phyloP scores from a whole-genome alignment of 2,888 invertebrate genomes.

The Leucoma salicis region DNA sequence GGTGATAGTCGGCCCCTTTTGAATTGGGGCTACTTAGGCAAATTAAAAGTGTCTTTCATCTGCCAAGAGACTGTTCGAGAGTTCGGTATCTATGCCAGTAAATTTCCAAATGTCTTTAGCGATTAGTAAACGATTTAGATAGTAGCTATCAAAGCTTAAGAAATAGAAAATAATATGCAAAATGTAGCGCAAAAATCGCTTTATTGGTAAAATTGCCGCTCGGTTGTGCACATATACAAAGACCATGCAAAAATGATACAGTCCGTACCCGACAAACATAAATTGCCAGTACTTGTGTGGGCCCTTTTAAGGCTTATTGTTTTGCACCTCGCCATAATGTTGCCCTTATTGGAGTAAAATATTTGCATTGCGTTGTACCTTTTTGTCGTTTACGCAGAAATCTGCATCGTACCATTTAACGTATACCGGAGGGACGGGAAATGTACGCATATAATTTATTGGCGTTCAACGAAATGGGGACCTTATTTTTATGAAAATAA shows the following conservation, averaged over 20 bases:
- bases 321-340: slow-evolving; percentile 46
- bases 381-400: slow-evolving; percentile 13
- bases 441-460: not conserved
- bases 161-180: not conserved
- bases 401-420: slow-evolving; percentile 1
- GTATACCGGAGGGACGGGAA: not conserved
- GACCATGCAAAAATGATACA: slow-evolving; percentile 51
- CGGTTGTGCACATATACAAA: slow-evolving; percentile 30
- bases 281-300: slow-evolving; percentile 20
- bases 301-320: slow-evolving; percentile 42
- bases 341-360: slow-evolving; percentile 54
- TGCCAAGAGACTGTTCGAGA: too few species aligned
- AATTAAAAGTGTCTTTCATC: too few species aligned
- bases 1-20: too few species aligned
- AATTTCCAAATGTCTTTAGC: too few species aligned
- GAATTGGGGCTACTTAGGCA: too few species aligned
- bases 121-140: too few species aligned
- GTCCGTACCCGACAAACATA: slow-evolving; percentile 20
- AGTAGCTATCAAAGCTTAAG: too few species aligned
- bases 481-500: not conserved
- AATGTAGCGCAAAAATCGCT: not conserved
- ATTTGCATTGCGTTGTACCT: slow-evolving; percentile 24
- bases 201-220: not conserved
- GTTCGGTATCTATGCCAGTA: too few species aligned
- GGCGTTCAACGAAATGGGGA: not conserved